Percentiles rank a stretch among this genome's conserved stretches.
phyloP scores from a whole-genome alignment of 1,140 invertebrate species.

The Drosophila albomicans region DNA sequence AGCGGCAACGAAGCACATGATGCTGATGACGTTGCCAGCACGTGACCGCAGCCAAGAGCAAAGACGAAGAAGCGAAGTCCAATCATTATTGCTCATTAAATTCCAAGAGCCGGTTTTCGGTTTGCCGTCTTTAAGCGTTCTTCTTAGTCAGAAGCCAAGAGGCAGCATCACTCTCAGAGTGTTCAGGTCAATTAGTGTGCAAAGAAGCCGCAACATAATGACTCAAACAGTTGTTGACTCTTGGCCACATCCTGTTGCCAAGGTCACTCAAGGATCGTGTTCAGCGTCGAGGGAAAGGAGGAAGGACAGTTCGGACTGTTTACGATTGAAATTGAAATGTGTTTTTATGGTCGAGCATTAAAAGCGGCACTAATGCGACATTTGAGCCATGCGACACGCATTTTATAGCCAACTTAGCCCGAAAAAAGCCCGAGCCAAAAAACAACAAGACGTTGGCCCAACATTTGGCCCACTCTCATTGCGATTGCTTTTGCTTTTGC shows the following conservation, averaged over 20 bases:
- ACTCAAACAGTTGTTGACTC: slow-evolving; percentile 14
- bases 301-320: neutral
- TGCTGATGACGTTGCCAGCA: slow-evolving; percentile 29
- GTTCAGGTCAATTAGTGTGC: slow-evolving; percentile 6
- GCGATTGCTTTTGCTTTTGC: neutral
- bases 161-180: neutral
- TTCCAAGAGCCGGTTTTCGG: slow-evolving; percentile 57
- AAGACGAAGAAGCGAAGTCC: slow-evolving; percentile 5
- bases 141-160: slow-evolving; percentile 2
- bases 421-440: slow-evolving; percentile 24
- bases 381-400: slow-evolving; percentile 30
- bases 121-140: neutral
- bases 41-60: slow-evolving; percentile 20
- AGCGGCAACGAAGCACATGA: neutral
- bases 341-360: slow-evolving; percentile 59
- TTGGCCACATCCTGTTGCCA: slow-evolving; percentile 57
- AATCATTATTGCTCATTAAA: slow-evolving; percentile 54
- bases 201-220: slow-evolving; percentile 19
- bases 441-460: neutral
- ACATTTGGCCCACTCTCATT: slow-evolving; percentile 12
- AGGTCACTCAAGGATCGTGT: slow-evolving; percentile 49
- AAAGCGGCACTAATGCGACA: slow-evolving; percentile 67
- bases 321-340: slow-evolving; percentile 21
- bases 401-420: slow-evolving; percentile 64
- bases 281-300: neutral